phyloP scores from a whole-genome alignment of 2,888 invertebrate species.

The Hanleya hanleyi region DNA sequence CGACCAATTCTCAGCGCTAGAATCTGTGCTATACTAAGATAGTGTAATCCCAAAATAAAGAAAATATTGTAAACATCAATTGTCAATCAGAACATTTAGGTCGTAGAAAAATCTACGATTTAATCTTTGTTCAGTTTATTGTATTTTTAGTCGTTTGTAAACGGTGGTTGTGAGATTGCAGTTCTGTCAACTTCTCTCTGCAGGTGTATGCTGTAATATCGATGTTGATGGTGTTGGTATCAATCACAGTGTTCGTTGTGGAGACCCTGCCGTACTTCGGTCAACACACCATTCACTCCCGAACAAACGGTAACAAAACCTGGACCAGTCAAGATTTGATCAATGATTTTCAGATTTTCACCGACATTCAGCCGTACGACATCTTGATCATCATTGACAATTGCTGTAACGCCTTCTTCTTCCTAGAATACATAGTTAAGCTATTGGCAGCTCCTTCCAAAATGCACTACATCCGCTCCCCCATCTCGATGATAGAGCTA shows the following conservation, averaged over 20 bases:
- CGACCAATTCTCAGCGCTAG: too few species aligned
- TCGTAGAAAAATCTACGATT: too few species aligned
- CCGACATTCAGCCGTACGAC: slow-evolving; percentile 43
- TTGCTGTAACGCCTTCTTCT: slow-evolving; percentile 48
- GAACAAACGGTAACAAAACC: slow-evolving; percentile 27
- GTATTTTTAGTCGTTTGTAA: too few species aligned
- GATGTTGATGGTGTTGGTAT: slow-evolving; percentile 44
- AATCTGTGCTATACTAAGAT: too few species aligned
- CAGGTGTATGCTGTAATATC: slow-evolving; percentile 48
- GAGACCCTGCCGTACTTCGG: slow-evolving; percentile 52
- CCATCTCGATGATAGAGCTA: slow-evolving; percentile 46
- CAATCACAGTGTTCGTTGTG: slow-evolving; percentile 50
- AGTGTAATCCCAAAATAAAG: too few species aligned
- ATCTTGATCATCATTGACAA: slow-evolving; percentile 49
- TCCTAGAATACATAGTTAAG: slow-evolving; percentile 48
- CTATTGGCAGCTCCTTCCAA: slow-evolving; percentile 46
- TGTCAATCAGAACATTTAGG: too few species aligned
- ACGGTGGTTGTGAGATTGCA: too few species aligned
- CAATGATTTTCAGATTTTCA: slow-evolving; percentile 48
- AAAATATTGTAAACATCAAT: too few species aligned
- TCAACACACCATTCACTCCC: slow-evolving; percentile 44
- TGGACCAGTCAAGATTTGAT: slow-evolving; percentile 46
- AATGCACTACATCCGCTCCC: slow-evolving; percentile 42
- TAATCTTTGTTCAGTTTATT: too few species aligned
- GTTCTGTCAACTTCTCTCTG: slow-evolving; percentile 30